phyloP scores from a whole-genome alignment of 2,888 invertebrate genomes.

The Orthosia gracilis region DNA sequence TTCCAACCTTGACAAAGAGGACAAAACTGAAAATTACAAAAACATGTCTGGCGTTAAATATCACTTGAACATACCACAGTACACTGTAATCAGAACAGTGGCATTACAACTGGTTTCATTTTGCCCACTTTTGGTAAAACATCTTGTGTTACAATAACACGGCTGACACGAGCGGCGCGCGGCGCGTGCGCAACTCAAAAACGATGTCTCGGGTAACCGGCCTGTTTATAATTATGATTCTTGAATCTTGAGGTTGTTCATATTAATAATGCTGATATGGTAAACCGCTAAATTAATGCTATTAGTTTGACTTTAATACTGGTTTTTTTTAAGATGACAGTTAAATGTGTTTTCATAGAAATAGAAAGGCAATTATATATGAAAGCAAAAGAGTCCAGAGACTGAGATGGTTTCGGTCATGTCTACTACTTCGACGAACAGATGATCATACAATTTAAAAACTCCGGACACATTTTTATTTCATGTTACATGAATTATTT shows the following conservation, averaged over 20 bases:
- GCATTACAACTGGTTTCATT: conserved; percentile 63
- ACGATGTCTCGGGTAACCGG: conserved; percentile 60
- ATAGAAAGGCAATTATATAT: neutral
- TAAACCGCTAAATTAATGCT: neutral
- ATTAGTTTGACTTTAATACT: no score
- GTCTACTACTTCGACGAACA: no score
- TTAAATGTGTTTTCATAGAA: neutral
- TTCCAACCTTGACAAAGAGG: conserved; percentile 8
- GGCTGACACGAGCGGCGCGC: conserved; percentile 64
- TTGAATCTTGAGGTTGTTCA: conserved; percentile 25
- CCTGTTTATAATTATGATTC: conserved; percentile 54
- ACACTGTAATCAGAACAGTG: conserved; percentile 54
- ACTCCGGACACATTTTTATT: no score
- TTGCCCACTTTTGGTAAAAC: conserved; percentile 66
- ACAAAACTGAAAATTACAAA: conserved; percentile 11
- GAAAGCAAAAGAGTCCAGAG: no score
- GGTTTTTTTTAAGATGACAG: no score
- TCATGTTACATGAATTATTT: no score
- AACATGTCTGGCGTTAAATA: conserved; percentile 33
- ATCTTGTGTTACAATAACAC: conserved; percentile 71
- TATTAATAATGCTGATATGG: neutral
- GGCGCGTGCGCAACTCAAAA: conserved; percentile 71
- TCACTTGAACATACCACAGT: conserved; percentile 33
- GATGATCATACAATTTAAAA: no score
- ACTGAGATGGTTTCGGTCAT: no score